Evolutionary conservation across 2,888 invertebrate genomes (phyloP).

Genomic region (Ryuthela nishihirai): DNA sequence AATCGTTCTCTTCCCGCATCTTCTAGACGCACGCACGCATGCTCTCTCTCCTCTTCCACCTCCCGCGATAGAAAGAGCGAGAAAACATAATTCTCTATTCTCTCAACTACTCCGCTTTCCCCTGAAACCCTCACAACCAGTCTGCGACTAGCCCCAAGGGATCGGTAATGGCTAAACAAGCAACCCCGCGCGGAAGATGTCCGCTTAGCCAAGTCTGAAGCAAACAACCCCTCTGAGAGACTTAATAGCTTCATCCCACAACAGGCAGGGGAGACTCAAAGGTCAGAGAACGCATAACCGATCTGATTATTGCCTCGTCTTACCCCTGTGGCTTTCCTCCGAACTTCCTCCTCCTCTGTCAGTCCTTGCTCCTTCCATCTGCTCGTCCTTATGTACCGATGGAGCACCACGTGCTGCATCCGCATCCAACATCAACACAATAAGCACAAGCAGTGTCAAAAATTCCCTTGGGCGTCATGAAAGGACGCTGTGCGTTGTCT

Average conservation of each 20-base stretch:
- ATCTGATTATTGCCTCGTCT: conserved; percentile 34
- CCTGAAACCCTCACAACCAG: not conserved
- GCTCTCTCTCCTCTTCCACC: no score
- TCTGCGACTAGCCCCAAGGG: conserved; percentile 17
- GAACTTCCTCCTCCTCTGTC: no score
- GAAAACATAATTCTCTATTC: not conserved
- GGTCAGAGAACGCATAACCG: conserved; percentile 26
- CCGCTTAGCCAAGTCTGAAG: conserved; percentile 23
- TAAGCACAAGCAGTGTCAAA: no score
- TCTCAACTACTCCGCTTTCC: not conserved
- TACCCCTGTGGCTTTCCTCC: no score
- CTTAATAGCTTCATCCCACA: conserved; percentile 34
- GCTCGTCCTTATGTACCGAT: no score
- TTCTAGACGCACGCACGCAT: no score
- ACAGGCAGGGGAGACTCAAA: conserved; percentile 2
- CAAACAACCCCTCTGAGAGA: conserved; percentile 33
- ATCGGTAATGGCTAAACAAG: conserved; percentile 32
- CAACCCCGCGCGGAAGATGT: conserved; percentile 12
- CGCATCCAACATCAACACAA: no score
- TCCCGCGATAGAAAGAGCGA: no score
- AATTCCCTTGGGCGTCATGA: conserved; percentile 19
- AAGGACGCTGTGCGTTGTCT: not conserved
- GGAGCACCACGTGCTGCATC: no score
- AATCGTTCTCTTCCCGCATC: no score
- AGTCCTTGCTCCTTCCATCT: no score